A percentile compares a stretch with the other conserved stretches of the same genome.
Evolutionary conservation across 2,113 vertebrate genomes (phyloP).

Genomic region (Prinia subflava): DNA sequence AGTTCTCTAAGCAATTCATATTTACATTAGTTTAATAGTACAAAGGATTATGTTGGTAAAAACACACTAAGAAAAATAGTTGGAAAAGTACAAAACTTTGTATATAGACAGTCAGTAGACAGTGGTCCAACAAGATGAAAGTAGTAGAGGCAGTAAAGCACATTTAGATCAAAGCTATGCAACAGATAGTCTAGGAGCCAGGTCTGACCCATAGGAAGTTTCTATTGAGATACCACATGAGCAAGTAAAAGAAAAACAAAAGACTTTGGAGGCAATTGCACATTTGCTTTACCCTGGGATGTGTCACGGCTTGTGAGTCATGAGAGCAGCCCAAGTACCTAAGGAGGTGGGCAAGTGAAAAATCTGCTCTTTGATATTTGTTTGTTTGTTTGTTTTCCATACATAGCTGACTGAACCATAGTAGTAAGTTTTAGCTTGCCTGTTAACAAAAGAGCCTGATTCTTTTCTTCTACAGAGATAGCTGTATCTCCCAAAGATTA

Average conservation of each 20-base stretch:
- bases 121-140: neutral
- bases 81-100: neutral
- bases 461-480: conserved; percentile 19
- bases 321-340: neutral
- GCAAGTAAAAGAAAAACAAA: neutral
- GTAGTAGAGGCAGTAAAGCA: neutral
- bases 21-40: neutral
- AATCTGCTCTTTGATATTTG: neutral
- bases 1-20: neutral
- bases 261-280: neutral
- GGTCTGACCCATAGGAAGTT: neutral
- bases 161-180: neutral
- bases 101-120: neutral
- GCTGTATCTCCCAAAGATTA: conserved; percentile 38
- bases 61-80: neutral
- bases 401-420: neutral
- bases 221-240: neutral
- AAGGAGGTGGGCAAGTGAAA: neutral
- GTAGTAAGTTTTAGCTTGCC: conserved; percentile 1
- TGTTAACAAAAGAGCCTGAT: conserved; percentile 15
- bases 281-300: neutral
- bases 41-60: neutral
- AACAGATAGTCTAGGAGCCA: neutral
- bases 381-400: neutral
- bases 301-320: neutral